Evolutionary conservation across 2,888 invertebrate species (phyloP).

Genomic region (Spodoptera littoralis): DNA sequence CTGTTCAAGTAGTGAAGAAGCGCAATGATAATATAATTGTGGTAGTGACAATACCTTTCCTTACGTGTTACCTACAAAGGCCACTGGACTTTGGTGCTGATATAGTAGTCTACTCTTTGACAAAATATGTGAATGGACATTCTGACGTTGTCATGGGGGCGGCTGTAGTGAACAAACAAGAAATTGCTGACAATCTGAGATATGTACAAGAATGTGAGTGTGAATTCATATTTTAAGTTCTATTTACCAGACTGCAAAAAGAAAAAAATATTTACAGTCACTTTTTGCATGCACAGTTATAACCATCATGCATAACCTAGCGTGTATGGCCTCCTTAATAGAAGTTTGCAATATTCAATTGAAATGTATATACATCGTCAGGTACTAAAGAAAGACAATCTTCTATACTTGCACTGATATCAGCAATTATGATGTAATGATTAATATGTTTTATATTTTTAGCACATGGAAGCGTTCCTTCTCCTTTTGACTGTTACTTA

Average conservation of each 20-base stretch:
- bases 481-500: constrained; percentile 98
- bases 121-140: constrained; percentile 99
- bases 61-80: constrained; percentile 96
- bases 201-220: constrained; percentile 24
- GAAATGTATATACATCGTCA: no score
- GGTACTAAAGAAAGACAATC: no score
- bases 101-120: constrained; percentile 96
- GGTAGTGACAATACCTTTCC: constrained; percentile 76
- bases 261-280: no score
- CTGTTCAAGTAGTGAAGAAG: constrained; percentile 17
- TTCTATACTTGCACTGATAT: no score
- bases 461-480: constrained; percentile 98
- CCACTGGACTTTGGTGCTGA: constrained; percentile 97
- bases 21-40: constrained; percentile 15
- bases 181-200: constrained; percentile 82
- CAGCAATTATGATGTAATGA: not conserved
- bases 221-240: no score
- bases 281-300: no score
- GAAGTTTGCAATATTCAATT: no score
- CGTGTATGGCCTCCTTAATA: no score
- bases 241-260: no score
- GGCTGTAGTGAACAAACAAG: constrained; percentile 92
- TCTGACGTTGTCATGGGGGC: constrained; percentile 99
- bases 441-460: constrained; percentile 57
- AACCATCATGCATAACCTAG: no score